These are phyloP conservation scores for Tupaia tana DNA, from an alignment of 2,113 vertebrate genomes.

Conservation along the genomic window DNA sequence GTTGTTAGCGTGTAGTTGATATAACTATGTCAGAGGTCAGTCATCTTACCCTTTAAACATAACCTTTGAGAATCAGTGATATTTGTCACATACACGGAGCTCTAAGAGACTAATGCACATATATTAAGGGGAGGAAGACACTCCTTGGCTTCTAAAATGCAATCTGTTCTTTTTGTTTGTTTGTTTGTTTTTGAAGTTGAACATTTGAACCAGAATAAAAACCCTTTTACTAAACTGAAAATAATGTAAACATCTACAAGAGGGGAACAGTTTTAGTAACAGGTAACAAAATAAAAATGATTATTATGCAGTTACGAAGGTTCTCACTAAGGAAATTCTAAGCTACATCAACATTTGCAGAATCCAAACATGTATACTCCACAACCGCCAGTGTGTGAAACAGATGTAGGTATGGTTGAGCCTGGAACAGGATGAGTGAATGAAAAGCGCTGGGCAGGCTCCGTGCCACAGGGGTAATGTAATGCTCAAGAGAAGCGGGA, in stretches of 20 bases:
- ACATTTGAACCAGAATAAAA: slow-evolving; percentile 53
- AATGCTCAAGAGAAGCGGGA: too few relatives aligned
- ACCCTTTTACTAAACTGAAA: background rate
- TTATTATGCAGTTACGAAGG: background rate
- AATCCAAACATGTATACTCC: background rate
- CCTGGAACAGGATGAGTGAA: background rate
- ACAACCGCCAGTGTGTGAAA: background rate
- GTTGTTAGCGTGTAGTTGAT: background rate
- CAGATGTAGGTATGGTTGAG: background rate
- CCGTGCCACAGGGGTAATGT: too few relatives aligned
- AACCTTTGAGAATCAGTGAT: slow-evolving; percentile 20
- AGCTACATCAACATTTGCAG: background rate
- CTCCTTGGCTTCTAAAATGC: slow-evolving; percentile 29
- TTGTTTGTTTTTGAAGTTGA: background rate
- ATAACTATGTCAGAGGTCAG: background rate
- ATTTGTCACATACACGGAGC: background rate
- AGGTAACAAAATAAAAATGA: background rate
- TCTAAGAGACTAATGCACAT: background rate
- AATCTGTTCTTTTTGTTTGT: background rate
- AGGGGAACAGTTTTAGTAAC: background rate
- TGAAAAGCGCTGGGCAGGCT: background rate
- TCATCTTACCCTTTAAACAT: background rate
- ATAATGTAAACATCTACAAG: background rate
- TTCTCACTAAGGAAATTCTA: background rate
- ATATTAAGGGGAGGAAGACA: background rate